Conservation (phyloP, 2,888 invertebrate genomes). For the Pimpla rufipes region DNA sequence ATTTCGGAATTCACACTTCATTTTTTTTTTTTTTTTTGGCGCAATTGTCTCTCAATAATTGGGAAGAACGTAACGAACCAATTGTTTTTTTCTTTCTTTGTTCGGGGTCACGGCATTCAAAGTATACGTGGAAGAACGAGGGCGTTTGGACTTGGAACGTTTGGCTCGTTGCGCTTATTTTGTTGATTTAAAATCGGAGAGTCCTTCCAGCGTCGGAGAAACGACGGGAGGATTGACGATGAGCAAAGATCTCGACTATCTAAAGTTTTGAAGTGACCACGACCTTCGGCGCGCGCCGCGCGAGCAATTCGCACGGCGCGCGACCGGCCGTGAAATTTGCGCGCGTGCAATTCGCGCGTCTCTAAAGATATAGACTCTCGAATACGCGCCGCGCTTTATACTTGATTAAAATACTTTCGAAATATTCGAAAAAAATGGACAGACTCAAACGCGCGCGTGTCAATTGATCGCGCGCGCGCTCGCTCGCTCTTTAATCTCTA, state of each 20-base stretch:
- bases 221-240: constrained; percentile 59
- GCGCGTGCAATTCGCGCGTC: constrained; percentile 25
- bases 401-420: constrained; percentile 79
- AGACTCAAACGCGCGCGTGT: constrained; percentile 75
- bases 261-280: constrained; percentile 53
- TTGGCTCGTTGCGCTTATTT: constrained; percentile 66
- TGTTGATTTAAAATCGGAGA: constrained; percentile 57
- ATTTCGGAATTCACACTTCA: constrained; percentile 60
- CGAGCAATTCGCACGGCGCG: constrained; percentile 11
- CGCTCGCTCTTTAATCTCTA: constrained; percentile 66
- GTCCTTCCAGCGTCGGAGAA: constrained; percentile 33
- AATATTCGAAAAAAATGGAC: constrained; percentile 79
- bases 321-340: background rate
- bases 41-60: constrained; percentile 19
- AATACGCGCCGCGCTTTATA: constrained; percentile 21
- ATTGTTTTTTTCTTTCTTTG: background rate
- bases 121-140: constrained; percentile 46
- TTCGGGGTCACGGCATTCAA: background rate
- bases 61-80: constrained; percentile 48
- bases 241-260: constrained; percentile 69
- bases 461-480: constrained; percentile 30
- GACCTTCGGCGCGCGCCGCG: too few species aligned
- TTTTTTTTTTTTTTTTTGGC: background rate
- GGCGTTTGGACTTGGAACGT: constrained; percentile 34
- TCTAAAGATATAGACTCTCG: constrained; percentile 40